Evolutionary conservation across 2,797 vertebrate genomes (phyloP).

Genomic region (Podargus strigoides): DNA sequence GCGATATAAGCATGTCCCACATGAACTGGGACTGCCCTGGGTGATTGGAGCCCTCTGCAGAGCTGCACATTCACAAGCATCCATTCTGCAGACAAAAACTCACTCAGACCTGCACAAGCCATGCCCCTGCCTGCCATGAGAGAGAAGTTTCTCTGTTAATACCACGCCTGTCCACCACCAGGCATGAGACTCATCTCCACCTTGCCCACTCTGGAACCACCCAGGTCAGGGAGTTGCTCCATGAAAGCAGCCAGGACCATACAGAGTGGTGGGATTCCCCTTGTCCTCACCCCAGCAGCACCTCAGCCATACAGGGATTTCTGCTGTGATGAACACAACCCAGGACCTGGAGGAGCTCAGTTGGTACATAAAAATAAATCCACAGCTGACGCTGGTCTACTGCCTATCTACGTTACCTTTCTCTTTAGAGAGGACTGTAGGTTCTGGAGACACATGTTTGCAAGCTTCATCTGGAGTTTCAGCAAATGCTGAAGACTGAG

Average conservation of each 20-base stretch:
- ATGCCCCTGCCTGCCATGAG: neutral
- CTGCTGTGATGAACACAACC: neutral
- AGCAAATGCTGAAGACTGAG: neutral
- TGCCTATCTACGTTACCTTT: neutral
- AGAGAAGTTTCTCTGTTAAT: neutral
- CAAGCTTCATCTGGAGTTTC: neutral
- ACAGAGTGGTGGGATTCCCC: neutral
- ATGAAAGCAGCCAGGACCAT: neutral
- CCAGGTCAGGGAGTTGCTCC: neutral
- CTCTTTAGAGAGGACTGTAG: neutral
- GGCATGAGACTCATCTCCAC: accelerated
- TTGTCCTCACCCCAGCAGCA: neutral
- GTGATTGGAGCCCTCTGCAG: neutral
- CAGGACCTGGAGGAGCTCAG: neutral
- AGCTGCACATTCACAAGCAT: neutral
- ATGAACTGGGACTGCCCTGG: neutral
- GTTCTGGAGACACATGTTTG: neutral
- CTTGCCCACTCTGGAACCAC: neutral
- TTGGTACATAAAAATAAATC: neutral
- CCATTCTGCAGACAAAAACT: neutral
- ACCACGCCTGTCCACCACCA: neutral
- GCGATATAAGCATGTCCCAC: neutral
- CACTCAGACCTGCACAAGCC: neutral
- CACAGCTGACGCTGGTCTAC: neutral
- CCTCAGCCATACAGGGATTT: neutral